These are phyloP conservation scores for Eurytoma adleriae DNA, from an alignment of 2,888 invertebrate species.

Conservation along the genomic window DNA sequence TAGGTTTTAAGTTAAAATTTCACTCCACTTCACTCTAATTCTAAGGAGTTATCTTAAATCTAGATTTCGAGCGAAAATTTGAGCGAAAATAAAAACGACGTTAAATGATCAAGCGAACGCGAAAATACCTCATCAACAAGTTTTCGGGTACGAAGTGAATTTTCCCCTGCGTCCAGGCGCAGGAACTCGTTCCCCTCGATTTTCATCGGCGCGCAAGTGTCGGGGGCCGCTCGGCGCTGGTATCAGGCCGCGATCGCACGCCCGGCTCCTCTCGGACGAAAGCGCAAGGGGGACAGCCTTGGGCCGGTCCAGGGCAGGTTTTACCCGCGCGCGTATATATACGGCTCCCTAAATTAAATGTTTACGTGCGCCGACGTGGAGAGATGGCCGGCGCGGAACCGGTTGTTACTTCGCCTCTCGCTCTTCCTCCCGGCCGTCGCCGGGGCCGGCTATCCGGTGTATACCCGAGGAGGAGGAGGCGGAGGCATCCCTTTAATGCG, in stretches of 20 bases:
- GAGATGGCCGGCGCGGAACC: constrained; percentile 42
- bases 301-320: constrained; percentile 27
- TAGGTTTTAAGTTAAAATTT: too few species aligned
- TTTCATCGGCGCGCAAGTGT: constrained; percentile 2
- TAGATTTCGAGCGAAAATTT: too few species aligned
- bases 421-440: not conserved
- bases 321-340: constrained; percentile 16
- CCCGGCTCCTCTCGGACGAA: constrained; percentile 3
- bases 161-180: not conserved
- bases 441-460: not conserved
- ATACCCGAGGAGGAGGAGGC: not conserved
- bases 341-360: constrained; percentile 56
- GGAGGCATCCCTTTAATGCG: constrained; percentile 46
- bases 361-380: constrained; percentile 53
- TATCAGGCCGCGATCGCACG: constrained; percentile 19
- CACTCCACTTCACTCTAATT: too few species aligned
- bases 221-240: constrained; percentile 7
- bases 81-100: too few species aligned
- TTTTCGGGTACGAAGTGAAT: not conserved
- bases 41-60: too few species aligned
- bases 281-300: constrained; percentile 13
- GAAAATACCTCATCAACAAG: constrained; percentile 38
- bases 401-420: constrained; percentile 50
- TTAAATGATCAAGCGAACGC: constrained; percentile 1
- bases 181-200: constrained; percentile 31